Percentiles rank a stretch among this genome's conserved stretches.
Conservation (phyloP, 2,888 invertebrate genomes). For the Leptinotarsa peninsularis region DNA sequence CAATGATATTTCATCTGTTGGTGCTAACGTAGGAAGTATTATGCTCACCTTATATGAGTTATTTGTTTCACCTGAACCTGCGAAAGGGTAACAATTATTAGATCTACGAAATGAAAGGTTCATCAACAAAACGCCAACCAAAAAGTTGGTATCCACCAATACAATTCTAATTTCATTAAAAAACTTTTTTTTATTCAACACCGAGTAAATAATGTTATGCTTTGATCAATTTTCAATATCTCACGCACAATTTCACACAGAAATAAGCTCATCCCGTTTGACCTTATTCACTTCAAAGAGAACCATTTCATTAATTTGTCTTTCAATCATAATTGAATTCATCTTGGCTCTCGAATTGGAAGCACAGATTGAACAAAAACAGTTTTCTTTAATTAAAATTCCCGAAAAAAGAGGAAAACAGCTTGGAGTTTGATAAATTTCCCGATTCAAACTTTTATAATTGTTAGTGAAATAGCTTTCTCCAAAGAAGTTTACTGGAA, state of each 20-base stretch:
- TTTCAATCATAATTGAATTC: constrained; percentile 25
- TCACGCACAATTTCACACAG: not conserved
- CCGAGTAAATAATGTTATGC: not conserved
- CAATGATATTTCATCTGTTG: too few species aligned
- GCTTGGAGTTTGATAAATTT: constrained; percentile 33
- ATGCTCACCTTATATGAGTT: too few species aligned
- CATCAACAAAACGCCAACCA: too few species aligned
- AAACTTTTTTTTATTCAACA: too few species aligned
- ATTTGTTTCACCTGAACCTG: too few species aligned
- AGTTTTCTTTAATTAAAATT: constrained; percentile 32
- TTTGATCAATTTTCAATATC: not conserved
- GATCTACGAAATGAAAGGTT: too few species aligned
- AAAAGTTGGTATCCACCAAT: too few species aligned
- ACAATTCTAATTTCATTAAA: too few species aligned
- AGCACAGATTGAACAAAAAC: constrained; percentile 27
- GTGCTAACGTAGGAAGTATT: too few species aligned
- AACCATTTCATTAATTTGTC: constrained; percentile 25
- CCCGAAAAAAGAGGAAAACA: constrained; percentile 22
- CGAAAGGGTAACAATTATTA: too few species aligned
- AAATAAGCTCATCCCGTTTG: not conserved
- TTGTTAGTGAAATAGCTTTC: constrained; percentile 34
- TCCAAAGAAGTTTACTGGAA: constrained; percentile 17
- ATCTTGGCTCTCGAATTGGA: constrained; percentile 22
- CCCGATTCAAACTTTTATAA: constrained; percentile 33
- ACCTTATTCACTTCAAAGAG: not conserved